Percentiles rank a stretch among this genome's conserved stretches.
phyloP scores from a whole-genome alignment of 2,113 vertebrate genomes.

The Oreochromis tanganicae region DNA sequence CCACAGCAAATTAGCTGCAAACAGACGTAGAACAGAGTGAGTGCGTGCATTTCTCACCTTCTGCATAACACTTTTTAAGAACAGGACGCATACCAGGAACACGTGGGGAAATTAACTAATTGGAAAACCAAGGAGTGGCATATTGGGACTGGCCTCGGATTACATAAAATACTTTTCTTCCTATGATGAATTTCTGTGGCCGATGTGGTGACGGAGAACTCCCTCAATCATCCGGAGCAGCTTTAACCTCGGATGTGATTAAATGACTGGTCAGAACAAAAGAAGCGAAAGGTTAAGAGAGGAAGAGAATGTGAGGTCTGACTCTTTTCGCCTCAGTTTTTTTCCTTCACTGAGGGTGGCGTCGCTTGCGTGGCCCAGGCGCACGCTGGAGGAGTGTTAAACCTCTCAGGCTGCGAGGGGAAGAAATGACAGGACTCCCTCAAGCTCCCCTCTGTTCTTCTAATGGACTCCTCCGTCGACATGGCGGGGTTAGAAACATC shows the following conservation, averaged over 20 bases:
- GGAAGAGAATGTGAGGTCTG: conserved; percentile 6
- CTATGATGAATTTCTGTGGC: conserved; percentile 17
- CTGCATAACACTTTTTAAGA: conserved; percentile 4
- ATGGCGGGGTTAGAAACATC: conserved; percentile 78
- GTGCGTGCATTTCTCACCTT: conserved; percentile 53
- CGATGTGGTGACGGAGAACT: not conserved
- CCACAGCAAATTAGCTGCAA: conserved; percentile 61
- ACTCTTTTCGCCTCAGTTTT: not conserved
- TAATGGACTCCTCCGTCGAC: conserved; percentile 80
- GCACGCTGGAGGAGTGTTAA: conserved; percentile 71
- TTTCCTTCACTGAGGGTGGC: conserved; percentile 20
- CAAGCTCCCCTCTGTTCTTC: conserved; percentile 83
- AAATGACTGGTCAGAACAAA: conserved; percentile 37
- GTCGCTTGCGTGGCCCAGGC: conserved; percentile 27
- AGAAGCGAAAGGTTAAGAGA: conserved; percentile 36
- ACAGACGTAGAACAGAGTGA: conserved; percentile 44
- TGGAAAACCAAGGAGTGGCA: not conserved
- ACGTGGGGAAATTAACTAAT: conserved; percentile 50
- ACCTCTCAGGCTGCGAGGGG: conserved; percentile 77
- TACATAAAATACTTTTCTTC: conserved; percentile 26
- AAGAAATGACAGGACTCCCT: conserved; percentile 77
- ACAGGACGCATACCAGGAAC: conserved; percentile 11
- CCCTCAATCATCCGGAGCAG: not conserved
- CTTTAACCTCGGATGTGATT: conserved; percentile 4
- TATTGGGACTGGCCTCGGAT: conserved; percentile 10